phyloP scores from a whole-genome alignment of 2,113 vertebrate genomes.

The Tachuris rubrigastra region DNA sequence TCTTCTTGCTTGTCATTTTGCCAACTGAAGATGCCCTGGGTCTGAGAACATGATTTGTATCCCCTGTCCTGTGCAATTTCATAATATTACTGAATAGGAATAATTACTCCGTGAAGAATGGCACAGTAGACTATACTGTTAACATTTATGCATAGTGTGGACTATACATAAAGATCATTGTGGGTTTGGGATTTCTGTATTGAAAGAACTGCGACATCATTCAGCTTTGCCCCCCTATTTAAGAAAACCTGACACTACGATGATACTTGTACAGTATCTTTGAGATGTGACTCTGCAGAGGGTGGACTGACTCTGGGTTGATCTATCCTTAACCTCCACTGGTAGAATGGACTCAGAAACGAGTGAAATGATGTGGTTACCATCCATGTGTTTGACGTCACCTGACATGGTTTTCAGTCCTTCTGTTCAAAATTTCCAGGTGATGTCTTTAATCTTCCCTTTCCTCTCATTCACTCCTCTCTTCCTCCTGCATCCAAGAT shows the following conservation, averaged over 20 bases:
- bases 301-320: background rate
- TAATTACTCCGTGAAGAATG: background rate
- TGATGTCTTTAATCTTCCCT: background rate
- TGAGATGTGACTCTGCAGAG: background rate
- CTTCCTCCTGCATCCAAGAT: background rate
- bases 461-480: background rate
- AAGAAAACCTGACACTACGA: background rate
- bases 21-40: accelerated
- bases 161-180: background rate
- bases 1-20: background rate
- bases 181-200: background rate
- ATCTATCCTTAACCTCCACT: background rate
- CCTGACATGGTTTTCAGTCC: background rate
- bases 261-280: background rate
- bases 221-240: background rate
- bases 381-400: background rate
- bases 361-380: background rate
- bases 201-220: background rate
- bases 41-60: background rate
- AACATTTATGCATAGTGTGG: background rate
- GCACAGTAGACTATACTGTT: background rate
- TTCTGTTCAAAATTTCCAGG: background rate
- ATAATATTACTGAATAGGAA: background rate
- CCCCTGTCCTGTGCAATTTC: background rate
- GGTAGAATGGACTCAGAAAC: background rate